phyloP scores from a whole-genome alignment of 1,140 invertebrate species.

The Aphidius ervi region DNA sequence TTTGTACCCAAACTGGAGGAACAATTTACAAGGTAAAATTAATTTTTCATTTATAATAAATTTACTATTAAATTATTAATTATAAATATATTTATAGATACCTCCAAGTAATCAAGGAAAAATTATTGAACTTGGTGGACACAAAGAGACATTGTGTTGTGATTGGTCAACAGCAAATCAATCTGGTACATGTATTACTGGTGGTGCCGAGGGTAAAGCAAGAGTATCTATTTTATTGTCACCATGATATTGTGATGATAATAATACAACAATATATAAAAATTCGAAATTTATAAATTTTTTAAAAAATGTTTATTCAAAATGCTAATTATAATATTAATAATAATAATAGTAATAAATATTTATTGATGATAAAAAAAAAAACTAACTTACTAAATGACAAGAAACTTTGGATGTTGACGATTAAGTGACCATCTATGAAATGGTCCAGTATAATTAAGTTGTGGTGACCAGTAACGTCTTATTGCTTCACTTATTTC shows the following conservation, averaged over 20 bases:
- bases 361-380: conserved; percentile 21
- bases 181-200: conserved; percentile 62
- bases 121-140: conserved; percentile 57
- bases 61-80: neutral
- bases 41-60: neutral
- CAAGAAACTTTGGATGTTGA: conserved; percentile 43
- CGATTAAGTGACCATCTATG: conserved; percentile 42
- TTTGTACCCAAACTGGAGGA: conserved; percentile 57
- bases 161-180: conserved; percentile 65
- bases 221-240: conserved; percentile 60
- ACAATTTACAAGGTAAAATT: conserved; percentile 59
- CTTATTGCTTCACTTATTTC: conserved; percentile 59
- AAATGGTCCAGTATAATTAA: conserved; percentile 49
- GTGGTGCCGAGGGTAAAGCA: conserved; percentile 59
- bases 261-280: conserved; percentile 42
- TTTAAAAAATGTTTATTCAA: neutral
- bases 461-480: conserved; percentile 52
- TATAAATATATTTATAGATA: conserved; percentile 38
- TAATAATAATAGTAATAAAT: conserved; percentile 26
- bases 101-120: conserved; percentile 46
- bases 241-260: conserved; percentile 50
- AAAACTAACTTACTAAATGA: conserved; percentile 32
- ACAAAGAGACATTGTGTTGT: conserved; percentile 57
- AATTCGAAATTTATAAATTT: conserved; percentile 48
- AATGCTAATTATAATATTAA: conserved; percentile 1